Percentiles rank a stretch among this genome's conserved stretches.
Evolutionary conservation across 2,113 vertebrate species (phyloP).

Genomic region (Budorcas taxicolor): DNA sequence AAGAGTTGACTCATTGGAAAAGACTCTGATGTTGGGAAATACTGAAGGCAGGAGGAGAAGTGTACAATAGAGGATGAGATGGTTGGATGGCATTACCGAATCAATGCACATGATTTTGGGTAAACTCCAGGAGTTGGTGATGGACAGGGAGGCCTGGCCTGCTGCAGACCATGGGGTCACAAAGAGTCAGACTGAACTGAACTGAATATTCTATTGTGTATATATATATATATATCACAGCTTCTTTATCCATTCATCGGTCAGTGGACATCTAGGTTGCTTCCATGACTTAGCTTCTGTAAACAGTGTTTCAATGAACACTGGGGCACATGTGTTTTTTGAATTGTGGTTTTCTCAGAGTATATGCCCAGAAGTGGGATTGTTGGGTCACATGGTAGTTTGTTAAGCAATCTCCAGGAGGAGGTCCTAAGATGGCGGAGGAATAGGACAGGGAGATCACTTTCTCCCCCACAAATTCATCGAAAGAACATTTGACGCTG

Average conservation of each 20-base stretch:
- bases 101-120: not conserved
- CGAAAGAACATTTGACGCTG: not conserved
- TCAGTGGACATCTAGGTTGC: not conserved
- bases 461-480: not conserved
- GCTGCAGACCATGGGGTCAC: not conserved
- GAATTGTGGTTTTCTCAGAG: not conserved
- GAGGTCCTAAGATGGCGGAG: rapidly evolving
- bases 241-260: not conserved
- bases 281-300: not conserved
- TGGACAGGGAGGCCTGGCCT: not conserved
- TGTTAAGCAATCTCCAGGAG: not conserved
- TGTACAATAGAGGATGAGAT: not conserved
- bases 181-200: not conserved
- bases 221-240: too few species aligned
- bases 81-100: not conserved
- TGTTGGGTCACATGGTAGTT: not conserved
- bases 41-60: not conserved
- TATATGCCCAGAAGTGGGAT: not conserved
- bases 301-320: not conserved
- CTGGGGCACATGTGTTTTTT: not conserved
- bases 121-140: not conserved
- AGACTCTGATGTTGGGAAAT: not conserved
- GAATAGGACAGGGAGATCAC: not conserved
- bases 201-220: not conserved
- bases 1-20: not conserved